These are phyloP conservation scores for Agrochola circellaris DNA, from an alignment of 2,888 invertebrate species.

Conservation along the genomic window DNA sequence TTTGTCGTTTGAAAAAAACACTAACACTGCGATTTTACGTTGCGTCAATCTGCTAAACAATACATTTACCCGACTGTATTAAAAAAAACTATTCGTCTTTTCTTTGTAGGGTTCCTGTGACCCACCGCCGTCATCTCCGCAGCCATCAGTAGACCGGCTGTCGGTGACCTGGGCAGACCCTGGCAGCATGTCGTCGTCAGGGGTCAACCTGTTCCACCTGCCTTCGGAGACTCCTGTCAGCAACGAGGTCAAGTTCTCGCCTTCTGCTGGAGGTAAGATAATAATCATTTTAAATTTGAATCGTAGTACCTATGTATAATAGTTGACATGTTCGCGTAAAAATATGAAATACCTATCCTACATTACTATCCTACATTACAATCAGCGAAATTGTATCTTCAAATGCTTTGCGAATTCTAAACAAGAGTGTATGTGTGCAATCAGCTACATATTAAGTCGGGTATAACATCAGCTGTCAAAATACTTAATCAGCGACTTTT, in stretches of 20 bases:
- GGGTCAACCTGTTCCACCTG: conserved; percentile 86
- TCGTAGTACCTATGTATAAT: too few species aligned
- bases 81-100: background rate
- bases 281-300: background rate
- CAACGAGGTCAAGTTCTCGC: conserved; percentile 87
- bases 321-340: background rate
- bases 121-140: conserved; percentile 92
- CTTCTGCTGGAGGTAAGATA: conserved; percentile 75
- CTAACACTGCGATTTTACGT: too few species aligned
- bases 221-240: conserved; percentile 83
- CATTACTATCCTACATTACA: too few species aligned
- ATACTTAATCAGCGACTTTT: background rate
- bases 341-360: background rate
- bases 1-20: too few species aligned
- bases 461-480: background rate
- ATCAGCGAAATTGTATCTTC: conserved; percentile 20
- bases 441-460: background rate
- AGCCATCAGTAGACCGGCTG: conserved; percentile 93
- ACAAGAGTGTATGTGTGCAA: background rate
- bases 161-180: conserved; percentile 94
- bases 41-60: background rate
- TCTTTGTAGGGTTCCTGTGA: conserved; percentile 80
- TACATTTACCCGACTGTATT: background rate
- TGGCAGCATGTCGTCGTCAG: conserved; percentile 88
- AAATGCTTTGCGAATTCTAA: conserved; percentile 28